Conservation (phyloP, 1,140 invertebrate genomes). For the Arion vulgaris region DNA sequence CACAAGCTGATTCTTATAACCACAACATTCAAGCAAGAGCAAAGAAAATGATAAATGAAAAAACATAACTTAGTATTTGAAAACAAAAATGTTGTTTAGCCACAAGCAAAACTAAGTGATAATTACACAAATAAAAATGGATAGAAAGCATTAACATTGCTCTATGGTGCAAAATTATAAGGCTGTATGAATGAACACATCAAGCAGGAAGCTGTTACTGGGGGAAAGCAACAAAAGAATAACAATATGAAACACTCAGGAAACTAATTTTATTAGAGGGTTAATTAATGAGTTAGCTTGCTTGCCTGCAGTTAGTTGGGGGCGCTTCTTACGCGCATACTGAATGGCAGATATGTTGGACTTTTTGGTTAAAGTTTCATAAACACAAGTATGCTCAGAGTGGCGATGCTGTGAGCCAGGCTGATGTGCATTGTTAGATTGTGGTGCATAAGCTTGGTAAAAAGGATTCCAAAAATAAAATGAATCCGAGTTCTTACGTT, state of each 20-base stretch:
- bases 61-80: too few relatives aligned
- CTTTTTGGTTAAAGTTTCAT: slow-evolving; percentile 69
- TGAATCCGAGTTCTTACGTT: slow-evolving; percentile 44
- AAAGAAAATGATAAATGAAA: too few relatives aligned
- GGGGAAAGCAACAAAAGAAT: neutral
- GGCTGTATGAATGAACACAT: too few relatives aligned
- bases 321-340: slow-evolving; percentile 63
- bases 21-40: too few relatives aligned
- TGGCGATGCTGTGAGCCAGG: slow-evolving; percentile 31
- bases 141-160: neutral
- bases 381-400: slow-evolving; percentile 64
- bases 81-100: neutral
- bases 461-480: slow-evolving; percentile 30
- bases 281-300: slow-evolving; percentile 10
- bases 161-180: too few relatives aligned
- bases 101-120: neutral
- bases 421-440: slow-evolving; percentile 10
- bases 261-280: neutral
- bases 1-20: too few relatives aligned
- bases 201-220: slow-evolving; percentile 2
- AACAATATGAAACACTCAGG: neutral
- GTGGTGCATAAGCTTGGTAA: slow-evolving; percentile 29
- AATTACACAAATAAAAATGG: neutral
- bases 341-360: slow-evolving; percentile 66
- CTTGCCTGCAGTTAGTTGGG: slow-evolving; percentile 68